Evolutionary conservation across 2,888 invertebrate genomes (phyloP), one percentile per base, ranked within the genome.

Genomic region (Cheilosia scutellata): DNA sequence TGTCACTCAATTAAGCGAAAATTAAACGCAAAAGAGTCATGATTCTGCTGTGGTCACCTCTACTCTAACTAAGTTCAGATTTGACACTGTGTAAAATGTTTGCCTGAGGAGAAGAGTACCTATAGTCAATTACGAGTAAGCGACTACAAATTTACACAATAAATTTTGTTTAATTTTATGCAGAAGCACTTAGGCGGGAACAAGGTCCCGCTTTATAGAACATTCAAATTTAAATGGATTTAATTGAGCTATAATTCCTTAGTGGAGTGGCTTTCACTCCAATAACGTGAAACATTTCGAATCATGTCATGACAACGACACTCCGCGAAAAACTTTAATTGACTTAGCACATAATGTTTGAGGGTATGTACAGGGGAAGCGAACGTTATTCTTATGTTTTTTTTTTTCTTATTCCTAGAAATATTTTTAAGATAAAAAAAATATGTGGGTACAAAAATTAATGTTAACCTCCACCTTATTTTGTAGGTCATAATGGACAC

Each of bases 1-100:
- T 78, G 66, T 68, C 78, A 78, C 72, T 78, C 62, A 66, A 72
- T 66, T 60, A 71, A 20, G 40, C 13, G 29, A 55, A 66, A 60
- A 72, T 77, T 77, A 31, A 68, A 66, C 42, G 58, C 37, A 44
- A 76, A 77, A 60, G 57, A 68, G 20, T 20, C 47, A 27, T 47
- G 20, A 42, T 55, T 40, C 51, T 60, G 66, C 5, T 51, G 25
- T 49, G 57, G 44, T 65, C 53, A 65, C 33, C 47, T 72, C 37
- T 65, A 31, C 65, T 68, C 51, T 29, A 7, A 25, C 25, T 16
- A 51, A 51, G 40, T 51, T 25, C 37, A n/a, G 47, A 33, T 40
- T 66, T 7, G 11, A 7, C 44, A 55, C 13, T 16, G 49, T 5
- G 75, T 57, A 57, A 6, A 16, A 57, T 55, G 5, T 44, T 16